Evolutionary conservation across 1,140 invertebrate genomes (phyloP).

Genomic region (Cydia strobilella): DNA sequence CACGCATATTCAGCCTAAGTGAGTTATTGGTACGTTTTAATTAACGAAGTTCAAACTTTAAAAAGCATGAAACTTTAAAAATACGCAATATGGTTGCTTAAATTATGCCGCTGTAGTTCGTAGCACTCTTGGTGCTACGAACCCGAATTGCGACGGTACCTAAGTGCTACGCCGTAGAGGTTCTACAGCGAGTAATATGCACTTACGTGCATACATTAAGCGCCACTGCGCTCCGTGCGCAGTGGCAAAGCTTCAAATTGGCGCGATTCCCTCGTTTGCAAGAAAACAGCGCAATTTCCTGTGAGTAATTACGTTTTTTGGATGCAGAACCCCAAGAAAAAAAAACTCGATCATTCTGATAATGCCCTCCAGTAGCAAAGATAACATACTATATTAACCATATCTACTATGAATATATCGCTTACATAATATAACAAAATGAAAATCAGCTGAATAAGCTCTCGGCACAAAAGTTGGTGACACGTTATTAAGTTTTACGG

Average conservation of each 20-base stretch:
- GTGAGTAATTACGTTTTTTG: neutral
- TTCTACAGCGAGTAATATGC: slow-evolving; percentile 15
- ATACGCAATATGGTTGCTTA: neutral
- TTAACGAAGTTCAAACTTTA: neutral
- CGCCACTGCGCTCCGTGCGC: neutral
- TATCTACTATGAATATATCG: no score
- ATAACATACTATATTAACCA: no score
- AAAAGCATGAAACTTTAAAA: slow-evolving; percentile 7
- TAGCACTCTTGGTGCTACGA: slow-evolving; percentile 1
- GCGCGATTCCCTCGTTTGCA: neutral
- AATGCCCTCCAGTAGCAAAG: no score
- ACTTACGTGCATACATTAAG: slow-evolving; percentile 18
- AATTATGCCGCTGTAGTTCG: slow-evolving; percentile 14
- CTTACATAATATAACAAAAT: neutral
- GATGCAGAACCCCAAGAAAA: neutral
- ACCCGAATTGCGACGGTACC: slow-evolving; percentile 2
- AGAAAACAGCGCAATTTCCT: neutral
- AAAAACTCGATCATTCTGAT: no score
- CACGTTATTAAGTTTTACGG: neutral
- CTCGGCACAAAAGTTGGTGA: neutral
- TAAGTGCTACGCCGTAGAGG: slow-evolving; percentile 28
- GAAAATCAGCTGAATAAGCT: neutral
- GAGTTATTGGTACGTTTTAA: neutral
- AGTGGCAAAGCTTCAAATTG: neutral
- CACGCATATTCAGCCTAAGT: neutral